Base-by-base conservation (phyloP, 2,113 vertebrate species). In the Barnardius zonarius region DNA sequence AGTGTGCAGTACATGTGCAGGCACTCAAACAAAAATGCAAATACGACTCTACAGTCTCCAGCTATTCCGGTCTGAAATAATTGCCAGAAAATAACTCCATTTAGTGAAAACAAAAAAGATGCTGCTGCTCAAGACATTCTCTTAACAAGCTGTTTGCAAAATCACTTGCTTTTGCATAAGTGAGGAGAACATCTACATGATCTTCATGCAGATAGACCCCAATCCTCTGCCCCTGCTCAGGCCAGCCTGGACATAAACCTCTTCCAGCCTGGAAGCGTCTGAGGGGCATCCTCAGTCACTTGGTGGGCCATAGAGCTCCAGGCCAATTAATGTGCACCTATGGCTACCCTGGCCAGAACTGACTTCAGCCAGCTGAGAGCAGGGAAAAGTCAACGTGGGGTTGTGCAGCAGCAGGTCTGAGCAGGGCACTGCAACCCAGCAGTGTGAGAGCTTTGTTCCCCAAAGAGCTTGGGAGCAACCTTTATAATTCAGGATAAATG, bases 1-100 rank as follows among this genome's bases (percentile, higher is more conserved):
- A 94, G 90, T 96, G 96, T 97, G 95, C 96, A 95, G 97, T 70
- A 97, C 96, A 97, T 94, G 95, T 95, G 95, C 92, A 96, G 94
- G 94, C 96, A 94, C 90, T 96, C 4, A 3, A 89, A 97, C 94
- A 97, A 97, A 95, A 96, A 96, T 96, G 93, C 94, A 94, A 96
- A 95, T 92, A 68, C 90, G 91, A 22, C 48, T 78, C 93, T 92
- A 15, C 90, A 77, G 96, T 96, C 95, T 96, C 90, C 95, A 78
- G 96, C 92, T 87, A 96, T 97, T 97, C 96, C 90, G 92, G 96
- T 73, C 72, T 52, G 86, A 61, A 79, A 76, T 76, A 85, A 87
- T 87, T 95, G 96, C 97, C 96, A 97, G 87, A 63, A 96, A 95
- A 89, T 83, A 83, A 77, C 28, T 89, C 86, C 48, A 28, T 80